phyloP scores from a whole-genome alignment of 2,888 invertebrate species.

The Synergus umbraculus region DNA sequence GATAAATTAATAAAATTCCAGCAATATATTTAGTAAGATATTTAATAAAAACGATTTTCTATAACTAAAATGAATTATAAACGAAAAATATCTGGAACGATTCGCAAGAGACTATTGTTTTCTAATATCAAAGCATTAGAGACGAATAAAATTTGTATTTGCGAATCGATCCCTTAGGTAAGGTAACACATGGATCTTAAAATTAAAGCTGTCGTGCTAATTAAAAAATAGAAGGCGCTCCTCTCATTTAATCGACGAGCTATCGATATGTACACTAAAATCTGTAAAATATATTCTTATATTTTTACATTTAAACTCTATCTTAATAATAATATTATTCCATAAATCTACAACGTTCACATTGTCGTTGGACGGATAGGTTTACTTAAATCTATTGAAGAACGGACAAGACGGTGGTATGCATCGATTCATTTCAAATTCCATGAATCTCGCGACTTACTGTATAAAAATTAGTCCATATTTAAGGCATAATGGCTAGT shows the following conservation, averaged over 20 bases:
- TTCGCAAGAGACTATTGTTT: constrained; percentile 26
- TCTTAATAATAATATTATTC: not conserved
- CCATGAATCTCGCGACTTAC: constrained; percentile 23
- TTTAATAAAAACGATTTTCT: constrained; percentile 6
- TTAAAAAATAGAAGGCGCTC: constrained; percentile 13
- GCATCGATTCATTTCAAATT: constrained; percentile 16
- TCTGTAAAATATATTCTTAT: constrained; percentile 22
- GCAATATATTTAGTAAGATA: not conserved
- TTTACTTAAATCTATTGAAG: constrained; percentile 35
- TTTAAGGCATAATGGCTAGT: constrained; percentile 30
- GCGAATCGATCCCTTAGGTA: constrained; percentile 15
- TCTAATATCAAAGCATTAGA: not conserved
- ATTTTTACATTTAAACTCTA: not conserved
- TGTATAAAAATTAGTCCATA: constrained; percentile 10
- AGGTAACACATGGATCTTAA: constrained; percentile 31
- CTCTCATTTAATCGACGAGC: constrained; percentile 1
- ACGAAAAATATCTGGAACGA: constrained; percentile 26
- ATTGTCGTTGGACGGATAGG: constrained; percentile 34
- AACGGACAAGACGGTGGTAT: constrained; percentile 40
- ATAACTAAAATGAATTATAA: not conserved
- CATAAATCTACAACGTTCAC: constrained; percentile 26
- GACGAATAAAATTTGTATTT: constrained; percentile 26
- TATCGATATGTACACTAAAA: constrained; percentile 35
- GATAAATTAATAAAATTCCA: constrained; percentile 20
- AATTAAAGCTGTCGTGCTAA: constrained; percentile 9